Percentiles rank a stretch among this genome's conserved stretches.
phyloP scores from a whole-genome alignment of 2,113 vertebrate genomes.

The Paradoxurus hermaphroditus region DNA sequence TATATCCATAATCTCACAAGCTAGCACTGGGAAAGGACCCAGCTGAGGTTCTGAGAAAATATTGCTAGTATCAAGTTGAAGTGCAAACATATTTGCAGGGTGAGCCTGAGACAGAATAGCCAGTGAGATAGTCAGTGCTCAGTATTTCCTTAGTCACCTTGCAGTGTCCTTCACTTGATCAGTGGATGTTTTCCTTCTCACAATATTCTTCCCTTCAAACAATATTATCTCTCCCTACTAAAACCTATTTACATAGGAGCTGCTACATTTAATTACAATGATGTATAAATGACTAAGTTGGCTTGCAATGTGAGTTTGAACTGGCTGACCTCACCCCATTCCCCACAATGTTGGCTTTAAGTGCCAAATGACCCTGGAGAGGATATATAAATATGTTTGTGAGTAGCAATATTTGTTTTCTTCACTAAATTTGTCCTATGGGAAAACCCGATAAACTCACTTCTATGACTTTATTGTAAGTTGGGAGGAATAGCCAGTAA shows the following conservation, averaged over 20 bases:
- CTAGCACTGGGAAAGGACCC: background rate
- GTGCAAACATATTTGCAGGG: background rate
- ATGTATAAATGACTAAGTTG: background rate
- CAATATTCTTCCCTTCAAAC: no score
- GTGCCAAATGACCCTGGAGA: background rate
- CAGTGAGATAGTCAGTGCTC: background rate
- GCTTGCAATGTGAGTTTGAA: background rate
- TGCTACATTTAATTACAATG: conserved; percentile 13
- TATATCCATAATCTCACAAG: background rate
- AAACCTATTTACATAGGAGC: background rate
- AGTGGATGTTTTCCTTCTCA: conserved; percentile 31
- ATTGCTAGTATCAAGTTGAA: background rate
- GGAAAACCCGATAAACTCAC: background rate
- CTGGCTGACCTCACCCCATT: background rate
- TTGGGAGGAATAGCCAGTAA: background rate
- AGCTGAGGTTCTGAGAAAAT: background rate
- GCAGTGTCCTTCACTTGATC: background rate
- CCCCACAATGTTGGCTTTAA: background rate
- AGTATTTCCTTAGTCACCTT: background rate
- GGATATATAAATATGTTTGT: background rate
- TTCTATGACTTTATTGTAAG: background rate
- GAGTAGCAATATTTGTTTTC: background rate
- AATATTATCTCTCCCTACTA: background rate
- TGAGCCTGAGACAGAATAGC: background rate
- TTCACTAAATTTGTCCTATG: background rate